These are phyloP conservation scores for Tachysurus vachellii DNA, from an alignment of 2,113 vertebrate species.

Conservation along the genomic window DNA sequence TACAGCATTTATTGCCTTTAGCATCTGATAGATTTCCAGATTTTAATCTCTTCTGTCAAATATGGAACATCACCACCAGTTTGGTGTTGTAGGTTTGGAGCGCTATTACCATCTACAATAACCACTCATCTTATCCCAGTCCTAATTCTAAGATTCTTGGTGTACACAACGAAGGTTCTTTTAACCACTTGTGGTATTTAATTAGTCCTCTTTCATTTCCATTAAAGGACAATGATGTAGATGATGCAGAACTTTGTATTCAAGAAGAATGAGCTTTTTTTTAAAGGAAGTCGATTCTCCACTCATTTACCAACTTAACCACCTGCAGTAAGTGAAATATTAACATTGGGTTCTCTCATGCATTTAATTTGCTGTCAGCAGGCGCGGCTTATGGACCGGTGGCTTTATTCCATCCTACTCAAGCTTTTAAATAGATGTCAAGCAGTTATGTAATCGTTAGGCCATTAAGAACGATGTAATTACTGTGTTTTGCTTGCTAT, in stretches of 20 bases:
- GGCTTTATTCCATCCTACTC: neutral
- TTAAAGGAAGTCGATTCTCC: neutral
- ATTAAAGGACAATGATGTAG: neutral
- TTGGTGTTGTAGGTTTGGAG: neutral
- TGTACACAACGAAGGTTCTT: neutral
- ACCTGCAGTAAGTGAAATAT: neutral
- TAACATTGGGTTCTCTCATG: neutral
- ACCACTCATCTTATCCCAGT: neutral
- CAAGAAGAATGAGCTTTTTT: neutral
- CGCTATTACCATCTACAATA: neutral
- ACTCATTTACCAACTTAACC: neutral
- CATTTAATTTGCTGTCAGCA: slow-evolving; percentile 1
- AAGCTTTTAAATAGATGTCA: neutral
- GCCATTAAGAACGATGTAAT: neutral
- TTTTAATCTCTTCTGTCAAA: neutral
- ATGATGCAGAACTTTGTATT: neutral
- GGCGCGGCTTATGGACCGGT: neutral
- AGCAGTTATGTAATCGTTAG: too few relatives aligned
- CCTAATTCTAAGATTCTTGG: neutral
- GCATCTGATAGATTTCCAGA: neutral
- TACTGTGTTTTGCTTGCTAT: neutral
- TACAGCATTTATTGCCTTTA: neutral
- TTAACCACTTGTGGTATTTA: neutral
- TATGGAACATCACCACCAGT: neutral
- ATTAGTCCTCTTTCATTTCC: neutral